A percentile compares a stretch with the other conserved stretches of the same genome.
phyloP scores from a whole-genome alignment of 2,797 vertebrate genomes.

The Perodicticus potto region DNA sequence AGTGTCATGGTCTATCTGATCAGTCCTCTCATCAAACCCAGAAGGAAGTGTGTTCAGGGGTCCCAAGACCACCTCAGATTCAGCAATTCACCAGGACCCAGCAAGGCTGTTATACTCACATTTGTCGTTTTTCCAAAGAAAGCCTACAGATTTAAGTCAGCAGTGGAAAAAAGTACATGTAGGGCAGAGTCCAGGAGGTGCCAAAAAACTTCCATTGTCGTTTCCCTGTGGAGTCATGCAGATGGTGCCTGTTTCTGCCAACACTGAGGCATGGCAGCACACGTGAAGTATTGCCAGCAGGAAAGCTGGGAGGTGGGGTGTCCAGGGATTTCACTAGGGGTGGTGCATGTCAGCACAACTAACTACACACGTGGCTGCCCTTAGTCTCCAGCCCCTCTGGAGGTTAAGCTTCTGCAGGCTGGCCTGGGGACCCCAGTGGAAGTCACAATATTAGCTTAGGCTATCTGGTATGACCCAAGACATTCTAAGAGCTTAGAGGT shows the following conservation, averaged over 20 bases:
- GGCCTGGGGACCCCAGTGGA: neutral
- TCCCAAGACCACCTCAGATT: neutral
- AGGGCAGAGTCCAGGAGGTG: neutral
- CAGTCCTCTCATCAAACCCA: neutral
- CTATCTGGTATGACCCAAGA: neutral
- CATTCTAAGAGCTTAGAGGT: neutral
- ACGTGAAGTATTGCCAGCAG: neutral
- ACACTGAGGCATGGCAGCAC: neutral
- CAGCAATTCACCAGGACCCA: neutral
- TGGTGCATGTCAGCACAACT: neutral
- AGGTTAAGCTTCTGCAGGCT: neutral
- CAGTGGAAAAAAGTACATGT: neutral
- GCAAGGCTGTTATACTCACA: neutral
- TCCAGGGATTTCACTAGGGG: neutral
- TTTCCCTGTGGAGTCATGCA: neutral
- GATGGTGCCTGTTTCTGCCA: neutral
- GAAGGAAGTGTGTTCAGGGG: neutral
- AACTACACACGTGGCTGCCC: neutral
- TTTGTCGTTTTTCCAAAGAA: neutral
- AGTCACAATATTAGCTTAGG: neutral
- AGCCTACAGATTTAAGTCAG: conserved; percentile 38
- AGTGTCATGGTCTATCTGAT: neutral
- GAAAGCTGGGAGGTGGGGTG: neutral
- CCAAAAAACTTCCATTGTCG: neutral
- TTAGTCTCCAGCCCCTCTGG: neutral